These are phyloP conservation scores for Eilema caniola DNA, from an alignment of 2,888 invertebrate genomes.

Conservation along the genomic window DNA sequence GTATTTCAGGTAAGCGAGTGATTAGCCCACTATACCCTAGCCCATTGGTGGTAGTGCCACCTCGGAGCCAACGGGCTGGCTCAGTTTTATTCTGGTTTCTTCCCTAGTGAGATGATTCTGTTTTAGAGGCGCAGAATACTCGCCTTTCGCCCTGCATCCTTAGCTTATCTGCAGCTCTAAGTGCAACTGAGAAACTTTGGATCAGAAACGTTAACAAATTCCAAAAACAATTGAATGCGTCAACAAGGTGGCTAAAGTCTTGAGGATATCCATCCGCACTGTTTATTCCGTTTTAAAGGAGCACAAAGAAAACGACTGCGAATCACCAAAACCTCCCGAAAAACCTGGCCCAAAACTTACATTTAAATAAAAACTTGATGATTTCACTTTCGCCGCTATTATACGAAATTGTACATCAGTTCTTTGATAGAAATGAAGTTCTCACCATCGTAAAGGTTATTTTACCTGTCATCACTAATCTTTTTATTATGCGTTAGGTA, in stretches of 20 bases:
- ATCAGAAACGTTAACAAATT: slow-evolving; percentile 44
- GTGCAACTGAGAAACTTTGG: slow-evolving; percentile 39
- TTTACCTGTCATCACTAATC: slow-evolving; percentile 27
- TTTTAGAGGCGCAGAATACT: not conserved
- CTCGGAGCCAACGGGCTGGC: not conserved
- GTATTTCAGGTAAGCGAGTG: not conserved
- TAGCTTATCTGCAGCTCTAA: slow-evolving; percentile 18
- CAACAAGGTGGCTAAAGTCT: slow-evolving; percentile 35
- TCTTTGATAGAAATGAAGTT: slow-evolving; percentile 48
- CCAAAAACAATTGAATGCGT: slow-evolving; percentile 36
- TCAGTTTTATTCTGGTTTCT: not conserved
- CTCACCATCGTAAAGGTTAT: slow-evolving; percentile 43
- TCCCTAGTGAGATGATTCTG: not conserved
- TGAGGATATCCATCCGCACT: slow-evolving; percentile 37
- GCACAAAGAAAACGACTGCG: slow-evolving; percentile 37
- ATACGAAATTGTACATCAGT: slow-evolving; percentile 45
- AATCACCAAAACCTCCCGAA: slow-evolving; percentile 29
- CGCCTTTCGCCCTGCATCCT: too few relatives aligned
- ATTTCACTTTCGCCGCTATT: slow-evolving; percentile 49
- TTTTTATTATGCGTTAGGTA: too few relatives aligned
- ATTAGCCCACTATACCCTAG: not conserved
- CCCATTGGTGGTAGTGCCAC: not conserved
- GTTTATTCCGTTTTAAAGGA: slow-evolving; percentile 37
- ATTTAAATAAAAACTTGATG: slow-evolving; percentile 50
- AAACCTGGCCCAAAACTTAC: slow-evolving; percentile 44